These are phyloP conservation scores for Mesoclemmys tuberculata DNA, from an alignment of 2,113 vertebrate species.

Conservation along the genomic window DNA sequence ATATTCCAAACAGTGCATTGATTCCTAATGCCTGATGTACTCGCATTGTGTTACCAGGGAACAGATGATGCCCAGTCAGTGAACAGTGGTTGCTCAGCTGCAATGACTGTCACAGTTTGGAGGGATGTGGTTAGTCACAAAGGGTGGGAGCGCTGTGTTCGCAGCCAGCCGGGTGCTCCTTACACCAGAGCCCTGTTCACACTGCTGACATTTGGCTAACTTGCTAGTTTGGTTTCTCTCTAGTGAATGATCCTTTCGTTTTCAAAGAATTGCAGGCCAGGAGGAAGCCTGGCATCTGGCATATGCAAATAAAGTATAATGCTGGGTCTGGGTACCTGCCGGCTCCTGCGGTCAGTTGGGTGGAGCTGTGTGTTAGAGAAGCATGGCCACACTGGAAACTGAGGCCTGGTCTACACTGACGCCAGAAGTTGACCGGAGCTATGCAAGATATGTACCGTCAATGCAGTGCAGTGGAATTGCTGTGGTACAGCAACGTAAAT, in stretches of 20 bases:
- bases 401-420: not conserved
- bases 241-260: not conserved
- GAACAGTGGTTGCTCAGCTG: not conserved
- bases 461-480: too few relatives aligned
- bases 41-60: not conserved
- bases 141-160: not conserved
- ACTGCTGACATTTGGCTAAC: fast-evolving
- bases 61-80: not conserved
- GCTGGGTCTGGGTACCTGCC: not conserved
- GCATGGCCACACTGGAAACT: not conserved
- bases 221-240: not conserved
- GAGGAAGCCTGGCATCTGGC: not conserved
- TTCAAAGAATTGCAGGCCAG: not conserved
- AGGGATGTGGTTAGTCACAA: not conserved
- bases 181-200: not conserved
- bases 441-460: too few relatives aligned
- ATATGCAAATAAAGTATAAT: not conserved
- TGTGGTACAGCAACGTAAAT: too few relatives aligned
- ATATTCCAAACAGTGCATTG: not conserved
- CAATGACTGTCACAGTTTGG: not conserved
- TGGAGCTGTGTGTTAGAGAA: not conserved
- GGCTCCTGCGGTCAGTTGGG: not conserved
- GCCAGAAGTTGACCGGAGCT: too few relatives aligned
- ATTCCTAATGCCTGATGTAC: not conserved
- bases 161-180: not conserved